Base-by-base conservation (phyloP, 2,888 invertebrate genomes). In the Auanema sp. region DNA sequence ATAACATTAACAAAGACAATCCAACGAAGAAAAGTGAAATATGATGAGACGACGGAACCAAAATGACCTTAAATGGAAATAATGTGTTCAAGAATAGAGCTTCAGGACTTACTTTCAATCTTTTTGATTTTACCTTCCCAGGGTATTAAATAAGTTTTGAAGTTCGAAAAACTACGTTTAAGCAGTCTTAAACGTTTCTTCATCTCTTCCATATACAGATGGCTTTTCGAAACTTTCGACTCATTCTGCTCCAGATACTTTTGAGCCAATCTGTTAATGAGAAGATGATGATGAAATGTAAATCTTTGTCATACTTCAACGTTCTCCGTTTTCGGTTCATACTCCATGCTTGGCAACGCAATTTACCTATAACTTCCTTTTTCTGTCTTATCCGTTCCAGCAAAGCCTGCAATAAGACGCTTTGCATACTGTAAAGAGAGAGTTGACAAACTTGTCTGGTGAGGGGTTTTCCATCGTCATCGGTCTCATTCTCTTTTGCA, bases 11-110 rank as follows among this genome's bases (percentile, higher is more conserved):
- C 91, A 92, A 93, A 95, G 86, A 96, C 92, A 60, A 97, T 87
- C 96, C 96, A 97, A 49, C 96, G 89, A 4, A 97, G 88, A 84
- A 97, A 97, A n/a, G 91, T 92, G 86, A 97, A 97, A 86, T 97
- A 97, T 0, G 96, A 96, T 0, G 96, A 95, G 12, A 97, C 96
- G 0, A 93, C 96, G 0, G 96, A 95, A 12, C 97, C 97, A 83
- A 97, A 97, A 86, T 97, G 96, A 25, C 94, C 86, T 86, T 74
- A 60, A 75, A 67, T 11, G 14, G 10, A 14, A 24, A 12, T 11
- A 33, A 53, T 49, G 12, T 24, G 21, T 18, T 43, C 4, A 14
- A 23, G 41, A 33, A 14, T 16, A 49, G 24, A 58, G n/a, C n/a
- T n/a, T 41, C 4, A 33, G 8, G 33, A 64, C 82, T 78, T 70